A percentile compares a stretch with the other conserved stretches of the same genome.
phyloP scores from a whole-genome alignment of 1,140 invertebrate genomes.

The Meteorus sp. region DNA sequence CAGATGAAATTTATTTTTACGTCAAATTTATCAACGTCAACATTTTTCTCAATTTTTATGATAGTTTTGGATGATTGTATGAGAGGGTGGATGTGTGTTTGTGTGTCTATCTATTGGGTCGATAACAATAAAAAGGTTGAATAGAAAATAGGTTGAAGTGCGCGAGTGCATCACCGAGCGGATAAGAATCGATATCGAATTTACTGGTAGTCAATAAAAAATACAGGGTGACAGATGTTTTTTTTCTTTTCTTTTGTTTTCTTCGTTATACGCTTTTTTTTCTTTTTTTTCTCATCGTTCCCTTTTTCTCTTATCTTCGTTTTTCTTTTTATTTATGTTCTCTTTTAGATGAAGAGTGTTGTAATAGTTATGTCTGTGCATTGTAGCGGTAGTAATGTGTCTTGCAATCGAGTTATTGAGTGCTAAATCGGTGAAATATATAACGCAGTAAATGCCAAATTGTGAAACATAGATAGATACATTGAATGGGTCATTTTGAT shows the following conservation, averaged over 20 bases:
- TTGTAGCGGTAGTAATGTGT: too few species aligned
- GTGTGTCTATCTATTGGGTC: conserved; percentile 12
- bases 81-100: too few species aligned
- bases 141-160: conserved; percentile 8
- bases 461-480: too few species aligned
- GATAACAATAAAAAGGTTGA: conserved; percentile 13
- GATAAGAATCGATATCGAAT: conserved; percentile 15
- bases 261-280: background rate
- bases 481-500: too few species aligned
- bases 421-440: too few species aligned
- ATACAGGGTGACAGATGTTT: background rate
- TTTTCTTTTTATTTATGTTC: too few species aligned
- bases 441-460: too few species aligned
- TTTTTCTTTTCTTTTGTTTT: conserved; percentile 5
- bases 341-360: too few species aligned
- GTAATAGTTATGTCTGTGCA: too few species aligned
- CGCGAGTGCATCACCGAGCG: background rate
- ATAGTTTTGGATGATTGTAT: conserved; percentile 9
- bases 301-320: background rate
- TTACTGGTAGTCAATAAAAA: background rate
- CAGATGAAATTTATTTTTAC: too few species aligned
- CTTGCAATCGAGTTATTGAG: too few species aligned
- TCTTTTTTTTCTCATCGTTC: background rate
- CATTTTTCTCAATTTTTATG: conserved; percentile 11
- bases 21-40: background rate